Conservation (phyloP, 2,113 vertebrate genomes). For the Nyctereutes procyonoides region DNA sequence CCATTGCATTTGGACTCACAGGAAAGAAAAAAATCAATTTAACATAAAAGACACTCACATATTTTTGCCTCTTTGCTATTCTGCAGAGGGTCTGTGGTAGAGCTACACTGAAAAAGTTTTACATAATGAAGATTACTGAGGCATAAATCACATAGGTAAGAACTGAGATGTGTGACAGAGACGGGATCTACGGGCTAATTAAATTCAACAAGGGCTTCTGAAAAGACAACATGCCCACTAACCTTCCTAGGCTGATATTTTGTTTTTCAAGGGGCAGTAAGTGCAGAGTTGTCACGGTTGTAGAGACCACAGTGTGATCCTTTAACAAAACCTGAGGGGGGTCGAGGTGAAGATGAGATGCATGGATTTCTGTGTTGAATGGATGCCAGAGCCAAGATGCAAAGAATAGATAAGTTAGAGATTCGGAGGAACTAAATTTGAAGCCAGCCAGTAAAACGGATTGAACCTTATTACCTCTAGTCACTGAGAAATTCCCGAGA, state of each 20-base stretch:
- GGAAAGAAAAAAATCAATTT: constrained; percentile 83
- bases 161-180: constrained; percentile 81
- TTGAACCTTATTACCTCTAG: constrained; percentile 91
- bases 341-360: constrained; percentile 83
- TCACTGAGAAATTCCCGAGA: constrained; percentile 90
- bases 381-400: constrained; percentile 86
- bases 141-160: constrained; percentile 85
- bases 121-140: constrained; percentile 84
- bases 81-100: constrained; percentile 6
- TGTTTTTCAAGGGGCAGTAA: constrained; percentile 83
- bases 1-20: constrained; percentile 74
- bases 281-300: constrained; percentile 83
- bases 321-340: constrained; percentile 84
- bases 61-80: constrained; percentile 66
- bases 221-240: constrained; percentile 84
- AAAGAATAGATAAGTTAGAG: constrained; percentile 88
- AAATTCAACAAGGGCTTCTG: constrained; percentile 86
- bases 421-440: constrained; percentile 87
- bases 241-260: constrained; percentile 85
- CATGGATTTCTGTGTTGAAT: constrained; percentile 87
- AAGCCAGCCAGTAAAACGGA: constrained; percentile 88
- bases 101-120: constrained; percentile 82
- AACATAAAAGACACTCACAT: constrained; percentile 78
- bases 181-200: constrained; percentile 89
- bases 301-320: constrained; percentile 85